Base-by-base conservation (phyloP, 92 coral and sea anemone species). In the Zoanthus sansibaricus region DNA sequence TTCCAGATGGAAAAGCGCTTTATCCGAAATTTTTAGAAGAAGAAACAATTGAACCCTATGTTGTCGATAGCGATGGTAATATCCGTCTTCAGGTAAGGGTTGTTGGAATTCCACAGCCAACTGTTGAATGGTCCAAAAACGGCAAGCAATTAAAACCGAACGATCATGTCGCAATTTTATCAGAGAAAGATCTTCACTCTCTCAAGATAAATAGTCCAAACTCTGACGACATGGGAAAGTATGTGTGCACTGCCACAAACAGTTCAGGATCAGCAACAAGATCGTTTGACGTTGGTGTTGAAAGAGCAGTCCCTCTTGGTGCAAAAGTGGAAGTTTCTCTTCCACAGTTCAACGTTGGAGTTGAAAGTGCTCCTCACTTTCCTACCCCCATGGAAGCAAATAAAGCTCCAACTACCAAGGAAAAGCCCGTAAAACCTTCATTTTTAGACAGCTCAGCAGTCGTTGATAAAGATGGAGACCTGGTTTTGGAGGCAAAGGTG, bases 71-170 rank as follows among this genome's bases (percentile, higher is more conserved):
- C 33, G 90, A 93, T 20, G 94, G 97, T 15, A 89, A 90, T 62
- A 91, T 94, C 1, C 61, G 82, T 9, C 91, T 94, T 64, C 83
- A 76, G 44, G 91, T 83, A 21, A 88, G 86, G 49, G 92, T 94
- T 21, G 78, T 33, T n/a, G 95, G 95, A 8, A 88, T 92, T 77
- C 99, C 99, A n/a, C 79, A 82, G 66, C 98, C 98, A n/a, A 88
- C 90, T 21, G 69, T 91, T 11, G 87, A 86, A 56, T 94, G 98
- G 98, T 86, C 90, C 79, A 92, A 91, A 71, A 92, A 94, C 54
- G 94, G 89, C 64, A 84, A 86, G 79, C 93, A 91, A 51, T 44
- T 94, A 75, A 88, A 82, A 56, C 82, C 82, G 42, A 89, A 64
- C 71, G 85, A 86, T 52, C 98, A 86, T 70, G 78, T 87, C 71